Evolutionary conservation across 2,888 invertebrate genomes (phyloP).

Genomic region (Myopa testacea): DNA sequence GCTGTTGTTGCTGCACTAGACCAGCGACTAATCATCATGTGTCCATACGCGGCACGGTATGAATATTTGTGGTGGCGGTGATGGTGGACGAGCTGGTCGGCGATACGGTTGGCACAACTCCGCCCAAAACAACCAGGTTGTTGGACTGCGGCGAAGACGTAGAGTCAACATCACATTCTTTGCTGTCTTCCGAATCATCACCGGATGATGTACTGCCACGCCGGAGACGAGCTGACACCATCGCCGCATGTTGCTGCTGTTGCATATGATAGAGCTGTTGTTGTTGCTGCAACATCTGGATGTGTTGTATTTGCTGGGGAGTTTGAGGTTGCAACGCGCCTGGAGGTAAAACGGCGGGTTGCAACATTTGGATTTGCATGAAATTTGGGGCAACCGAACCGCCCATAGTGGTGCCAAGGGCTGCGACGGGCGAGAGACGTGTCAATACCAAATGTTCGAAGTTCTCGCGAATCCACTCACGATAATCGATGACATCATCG

Average conservation of each 20-base stretch:
- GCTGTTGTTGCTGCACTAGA: slow-evolving; percentile 61
- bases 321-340: slow-evolving; percentile 48
- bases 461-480: slow-evolving; percentile 68
- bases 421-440: slow-evolving; percentile 59
- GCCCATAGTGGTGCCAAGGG: slow-evolving; percentile 44
- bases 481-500: slow-evolving; percentile 85
- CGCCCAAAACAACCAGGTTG: slow-evolving; percentile 38
- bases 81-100: slow-evolving; percentile 42
- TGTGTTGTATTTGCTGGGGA: slow-evolving; percentile 47
- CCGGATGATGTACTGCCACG: slow-evolving; percentile 67
- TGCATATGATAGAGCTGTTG: slow-evolving; percentile 47
- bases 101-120: slow-evolving; percentile 42
- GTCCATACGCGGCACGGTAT: slow-evolving; percentile 62
- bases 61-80: slow-evolving; percentile 60
- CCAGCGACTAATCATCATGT: slow-evolving; percentile 67
- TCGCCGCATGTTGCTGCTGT: slow-evolving; percentile 51
- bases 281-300: slow-evolving; percentile 51
- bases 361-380: slow-evolving; percentile 56
- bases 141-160: slow-evolving; percentile 50
- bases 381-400: slow-evolving; percentile 52
- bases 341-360: slow-evolving; percentile 54
- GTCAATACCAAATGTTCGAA: slow-evolving; percentile 64
- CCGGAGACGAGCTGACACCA: slow-evolving; percentile 58
- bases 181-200: slow-evolving; percentile 68
- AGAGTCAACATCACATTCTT: slow-evolving; percentile 67